phyloP scores from a whole-genome alignment of 2,113 vertebrate genomes.

The Anthoscopus minutus region DNA sequence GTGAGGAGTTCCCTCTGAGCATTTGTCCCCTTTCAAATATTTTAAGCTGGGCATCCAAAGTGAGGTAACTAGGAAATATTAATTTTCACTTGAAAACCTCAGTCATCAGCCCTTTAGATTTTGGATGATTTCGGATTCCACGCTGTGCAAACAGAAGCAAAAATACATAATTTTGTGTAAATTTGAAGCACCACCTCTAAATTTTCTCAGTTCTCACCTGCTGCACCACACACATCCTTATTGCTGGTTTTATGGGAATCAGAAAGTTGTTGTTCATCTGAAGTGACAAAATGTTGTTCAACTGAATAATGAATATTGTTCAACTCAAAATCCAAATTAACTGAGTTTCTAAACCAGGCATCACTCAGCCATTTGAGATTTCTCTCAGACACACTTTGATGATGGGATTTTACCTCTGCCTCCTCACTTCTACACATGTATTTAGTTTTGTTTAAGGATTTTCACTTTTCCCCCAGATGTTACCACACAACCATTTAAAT shows the following conservation, averaged over 20 bases:
- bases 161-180: neutral
- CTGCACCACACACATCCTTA: neutral
- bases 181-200: neutral
- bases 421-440: neutral
- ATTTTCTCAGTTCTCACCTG: neutral
- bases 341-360: neutral
- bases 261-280: neutral
- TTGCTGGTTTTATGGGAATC: neutral
- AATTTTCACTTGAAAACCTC: neutral
- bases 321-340: neutral
- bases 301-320: neutral
- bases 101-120: neutral
- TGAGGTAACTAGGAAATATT: neutral
- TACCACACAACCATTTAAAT: neutral
- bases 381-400: neutral
- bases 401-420: neutral
- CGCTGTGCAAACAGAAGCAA: neutral
- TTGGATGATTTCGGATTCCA: neutral
- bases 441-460: neutral
- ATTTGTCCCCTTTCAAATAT: neutral
- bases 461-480: neutral
- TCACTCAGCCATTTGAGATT: neutral
- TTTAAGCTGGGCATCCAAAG: neutral
- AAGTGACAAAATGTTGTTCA: neutral
- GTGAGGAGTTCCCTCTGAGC: neutral